These are phyloP conservation scores for Drosophila emarginata DNA, from an alignment of 2,888 invertebrate species.

Conservation along the genomic window DNA sequence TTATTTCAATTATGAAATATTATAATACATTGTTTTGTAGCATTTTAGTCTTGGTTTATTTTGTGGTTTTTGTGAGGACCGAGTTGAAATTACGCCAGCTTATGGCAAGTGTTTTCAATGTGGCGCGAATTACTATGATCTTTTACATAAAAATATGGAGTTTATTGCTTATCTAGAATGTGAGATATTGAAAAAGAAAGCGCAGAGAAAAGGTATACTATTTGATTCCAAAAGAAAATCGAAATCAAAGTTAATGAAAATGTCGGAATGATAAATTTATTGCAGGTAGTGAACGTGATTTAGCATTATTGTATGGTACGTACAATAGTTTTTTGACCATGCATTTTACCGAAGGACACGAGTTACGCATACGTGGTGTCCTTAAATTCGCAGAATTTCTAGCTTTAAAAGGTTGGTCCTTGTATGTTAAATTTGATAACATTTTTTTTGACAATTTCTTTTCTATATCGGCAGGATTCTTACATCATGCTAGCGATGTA, in stretches of 20 bases:
- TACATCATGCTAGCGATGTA: conserved; percentile 2
- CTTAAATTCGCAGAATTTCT: conserved; percentile 56
- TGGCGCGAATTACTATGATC: conserved; percentile 29
- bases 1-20: background rate
- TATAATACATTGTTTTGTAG: conserved; percentile 36
- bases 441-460: background rate
- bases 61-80: conserved; percentile 41
- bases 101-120: conserved; percentile 43
- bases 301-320: conserved; percentile 50
- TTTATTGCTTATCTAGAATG: conserved; percentile 36
- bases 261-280: too few species aligned
- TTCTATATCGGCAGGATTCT: background rate
- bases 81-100: conserved; percentile 36
- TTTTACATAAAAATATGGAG: conserved; percentile 15
- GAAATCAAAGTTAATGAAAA: background rate
- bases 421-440: background rate
- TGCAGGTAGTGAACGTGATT: conserved; percentile 31
- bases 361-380: conserved; percentile 44
- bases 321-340: conserved; percentile 42
- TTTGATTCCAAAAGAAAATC: too few species aligned
- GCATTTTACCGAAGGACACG: conserved; percentile 49
- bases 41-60: conserved; percentile 30
- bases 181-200: conserved; percentile 31
- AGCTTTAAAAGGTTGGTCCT: conserved; percentile 52
- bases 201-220: conserved; percentile 12